phyloP scores from a whole-genome alignment of 2,113 vertebrate genomes.

The Nothobranchius kuhntae region DNA sequence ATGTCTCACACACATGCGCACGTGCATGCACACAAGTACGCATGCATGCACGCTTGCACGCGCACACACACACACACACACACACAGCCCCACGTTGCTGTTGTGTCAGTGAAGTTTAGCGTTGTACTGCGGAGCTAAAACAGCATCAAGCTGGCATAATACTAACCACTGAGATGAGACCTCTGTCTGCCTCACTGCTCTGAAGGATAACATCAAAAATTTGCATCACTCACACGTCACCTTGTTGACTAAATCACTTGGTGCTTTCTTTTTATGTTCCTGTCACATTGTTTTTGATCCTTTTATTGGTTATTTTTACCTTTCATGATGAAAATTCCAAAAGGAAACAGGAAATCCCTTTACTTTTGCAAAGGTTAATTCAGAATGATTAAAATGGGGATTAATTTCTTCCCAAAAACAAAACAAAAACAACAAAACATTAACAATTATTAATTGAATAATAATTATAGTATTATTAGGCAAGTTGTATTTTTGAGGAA shows the following conservation, averaged over 20 bases:
- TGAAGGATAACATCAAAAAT: conserved; percentile 40
- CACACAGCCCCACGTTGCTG: conserved; percentile 13
- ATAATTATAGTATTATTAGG: too few relatives aligned
- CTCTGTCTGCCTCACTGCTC: conserved; percentile 53
- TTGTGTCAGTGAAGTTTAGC: conserved; percentile 41
- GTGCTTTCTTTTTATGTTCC: conserved; percentile 37
- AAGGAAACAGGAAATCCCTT: background rate
- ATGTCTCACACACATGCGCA: background rate
- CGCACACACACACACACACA: background rate
- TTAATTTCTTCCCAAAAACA: too few relatives aligned
- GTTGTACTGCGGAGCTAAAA: conserved; percentile 47
- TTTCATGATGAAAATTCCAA: background rate
- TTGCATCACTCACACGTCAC: conserved; percentile 52
- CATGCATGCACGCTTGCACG: background rate
- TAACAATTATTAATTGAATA: too few relatives aligned
- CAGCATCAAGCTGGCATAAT: conserved; percentile 54
- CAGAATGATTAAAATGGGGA: too few relatives aligned
- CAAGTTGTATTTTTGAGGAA: too few relatives aligned
- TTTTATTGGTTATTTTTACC: background rate
- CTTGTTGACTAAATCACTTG: conserved; percentile 42
- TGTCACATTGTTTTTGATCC: background rate
- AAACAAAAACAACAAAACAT: too few relatives aligned
- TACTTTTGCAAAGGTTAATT: background rate
- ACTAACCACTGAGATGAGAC: conserved; percentile 47
- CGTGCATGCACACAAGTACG: background rate